Percentiles rank a stretch among this genome's conserved stretches.
Conservation (phyloP, 1,140 invertebrate genomes). For the Oreohelix idahoensis region DNA sequence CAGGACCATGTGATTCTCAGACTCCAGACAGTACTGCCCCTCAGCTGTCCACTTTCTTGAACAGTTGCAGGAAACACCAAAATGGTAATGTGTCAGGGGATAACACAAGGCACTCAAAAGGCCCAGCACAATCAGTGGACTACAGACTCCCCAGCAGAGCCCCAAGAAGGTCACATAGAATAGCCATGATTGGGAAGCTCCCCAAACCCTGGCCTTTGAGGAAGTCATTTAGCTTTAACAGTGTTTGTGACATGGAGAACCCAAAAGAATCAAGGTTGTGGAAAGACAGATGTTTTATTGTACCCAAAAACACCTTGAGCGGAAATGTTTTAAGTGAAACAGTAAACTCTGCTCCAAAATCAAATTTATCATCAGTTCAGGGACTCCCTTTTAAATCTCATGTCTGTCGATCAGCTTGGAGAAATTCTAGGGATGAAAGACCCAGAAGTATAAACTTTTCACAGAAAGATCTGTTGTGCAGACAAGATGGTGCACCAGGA, state of each 20-base stretch:
- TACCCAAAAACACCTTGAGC: not conserved
- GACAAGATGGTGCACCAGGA: not conserved
- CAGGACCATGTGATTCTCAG: not conserved
- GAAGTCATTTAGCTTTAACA: slow-evolving; percentile 16
- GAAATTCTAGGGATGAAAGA: not conserved
- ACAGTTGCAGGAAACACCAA: not conserved
- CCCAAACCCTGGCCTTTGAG: slow-evolving; percentile 6
- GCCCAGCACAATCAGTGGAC: not conserved
- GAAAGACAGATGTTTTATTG: not conserved
- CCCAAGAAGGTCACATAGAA: not conserved
- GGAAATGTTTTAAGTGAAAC: not conserved
- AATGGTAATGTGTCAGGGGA: not conserved
- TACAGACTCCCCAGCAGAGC: not conserved
- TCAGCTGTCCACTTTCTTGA: not conserved
- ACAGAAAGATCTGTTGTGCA: not conserved
- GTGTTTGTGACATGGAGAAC: not conserved
- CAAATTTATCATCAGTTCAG: not conserved
- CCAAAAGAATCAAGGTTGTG: not conserved
- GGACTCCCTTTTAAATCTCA: not conserved
- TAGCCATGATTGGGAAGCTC: not conserved
- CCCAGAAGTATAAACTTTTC: not conserved
- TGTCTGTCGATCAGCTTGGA: not conserved
- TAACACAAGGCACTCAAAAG: not conserved
- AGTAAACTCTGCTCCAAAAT: not conserved
- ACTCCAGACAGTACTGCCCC: not conserved